Conservation (phyloP, 1,140 invertebrate genomes). For the Dendroctonus valens region DNA sequence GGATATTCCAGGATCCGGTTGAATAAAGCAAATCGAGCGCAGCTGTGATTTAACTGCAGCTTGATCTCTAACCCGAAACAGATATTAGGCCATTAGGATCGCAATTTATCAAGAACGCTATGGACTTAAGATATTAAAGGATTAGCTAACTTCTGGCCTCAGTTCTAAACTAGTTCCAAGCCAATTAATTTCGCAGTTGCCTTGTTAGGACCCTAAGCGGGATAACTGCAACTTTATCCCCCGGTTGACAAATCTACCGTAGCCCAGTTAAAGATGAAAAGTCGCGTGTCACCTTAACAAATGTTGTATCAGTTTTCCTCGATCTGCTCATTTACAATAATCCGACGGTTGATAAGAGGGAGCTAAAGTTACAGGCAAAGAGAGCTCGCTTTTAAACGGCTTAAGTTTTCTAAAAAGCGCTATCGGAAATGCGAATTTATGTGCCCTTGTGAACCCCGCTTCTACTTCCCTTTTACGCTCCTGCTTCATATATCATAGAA, state of each 20-base stretch:
- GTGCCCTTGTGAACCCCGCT: too few species aligned
- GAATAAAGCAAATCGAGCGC: too few species aligned
- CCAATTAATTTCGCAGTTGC: slow-evolving; percentile 4
- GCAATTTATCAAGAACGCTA: background rate
- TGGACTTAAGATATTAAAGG: background rate
- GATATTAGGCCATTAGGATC: background rate
- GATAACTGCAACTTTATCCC: background rate
- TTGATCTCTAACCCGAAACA: too few species aligned
- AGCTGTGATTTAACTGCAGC: too few species aligned
- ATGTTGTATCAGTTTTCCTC: slow-evolving; percentile 11
- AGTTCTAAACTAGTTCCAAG: background rate
- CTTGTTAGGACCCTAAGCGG: background rate
- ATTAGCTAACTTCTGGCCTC: background rate
- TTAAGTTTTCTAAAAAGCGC: too few species aligned
- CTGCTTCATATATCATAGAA: too few species aligned
- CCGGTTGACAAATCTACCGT: too few species aligned
- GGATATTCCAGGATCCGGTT: too few species aligned
- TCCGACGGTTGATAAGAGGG: slow-evolving; percentile 9
- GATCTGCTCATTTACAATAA: slow-evolving; percentile 11
- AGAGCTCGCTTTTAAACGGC: background rate
- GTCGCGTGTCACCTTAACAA: background rate
- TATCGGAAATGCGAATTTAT: too few species aligned
- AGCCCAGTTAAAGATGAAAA: too few species aligned
- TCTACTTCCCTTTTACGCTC: too few species aligned
- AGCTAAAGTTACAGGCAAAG: background rate